Percentiles rank a stretch among this genome's conserved stretches.
These are phyloP conservation scores for Platycnemis pennipes DNA, from an alignment of 2,888 invertebrate species.

Conservation along the genomic window DNA sequence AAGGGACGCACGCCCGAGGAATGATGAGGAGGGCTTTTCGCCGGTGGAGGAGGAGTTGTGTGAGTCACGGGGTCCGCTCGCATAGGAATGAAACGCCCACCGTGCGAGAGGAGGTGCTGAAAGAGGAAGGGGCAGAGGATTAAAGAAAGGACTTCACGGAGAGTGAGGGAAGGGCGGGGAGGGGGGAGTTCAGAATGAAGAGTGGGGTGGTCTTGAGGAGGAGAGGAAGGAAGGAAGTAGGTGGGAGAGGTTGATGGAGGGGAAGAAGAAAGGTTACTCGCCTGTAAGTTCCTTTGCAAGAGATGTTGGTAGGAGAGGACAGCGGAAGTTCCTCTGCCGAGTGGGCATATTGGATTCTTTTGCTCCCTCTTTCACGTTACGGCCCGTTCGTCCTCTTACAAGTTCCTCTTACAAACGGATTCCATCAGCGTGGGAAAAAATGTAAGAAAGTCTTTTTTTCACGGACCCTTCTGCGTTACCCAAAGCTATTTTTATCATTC, in stretches of 20 bases:
- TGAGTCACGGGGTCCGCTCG: constrained; percentile 32
- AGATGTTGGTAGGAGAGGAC: not conserved
- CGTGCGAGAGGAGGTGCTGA: not conserved
- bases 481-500: no score
- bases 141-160: not conserved
- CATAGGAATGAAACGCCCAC: constrained; percentile 25
- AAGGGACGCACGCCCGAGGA: not conserved
- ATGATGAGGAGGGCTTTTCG: not conserved
- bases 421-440: not conserved
- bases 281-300: no score
- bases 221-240: constrained; percentile 11
- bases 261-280: not conserved
- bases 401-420: no score
- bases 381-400: no score
- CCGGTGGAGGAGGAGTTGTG: not conserved
- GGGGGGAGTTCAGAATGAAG: not conserved
- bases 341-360: constrained; percentile 5
- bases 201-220: not conserved
- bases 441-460: not conserved
- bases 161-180: not conserved
- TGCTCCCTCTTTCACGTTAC: not conserved
- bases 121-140: not conserved
- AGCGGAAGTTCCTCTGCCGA: not conserved
- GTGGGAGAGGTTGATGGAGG: not conserved
- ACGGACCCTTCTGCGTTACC: not conserved